Conservation (phyloP, 2,797 vertebrate species). For the Pangasius larnaudii region DNA sequence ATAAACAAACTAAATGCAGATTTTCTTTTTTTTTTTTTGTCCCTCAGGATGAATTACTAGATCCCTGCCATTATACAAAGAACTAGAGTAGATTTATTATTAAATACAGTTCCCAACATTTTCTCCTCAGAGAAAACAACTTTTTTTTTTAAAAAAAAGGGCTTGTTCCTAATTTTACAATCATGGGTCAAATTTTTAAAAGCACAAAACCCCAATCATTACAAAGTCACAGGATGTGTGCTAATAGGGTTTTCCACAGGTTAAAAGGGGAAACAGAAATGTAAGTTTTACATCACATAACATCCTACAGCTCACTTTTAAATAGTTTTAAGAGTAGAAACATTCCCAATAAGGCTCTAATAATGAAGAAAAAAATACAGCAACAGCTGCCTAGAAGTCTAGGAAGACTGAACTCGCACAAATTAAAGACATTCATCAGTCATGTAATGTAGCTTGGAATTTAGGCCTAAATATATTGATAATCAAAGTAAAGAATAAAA, state of each 20-base stretch:
- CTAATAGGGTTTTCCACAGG: background rate
- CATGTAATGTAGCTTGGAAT: background rate
- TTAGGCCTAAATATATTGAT: background rate
- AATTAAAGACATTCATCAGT: background rate
- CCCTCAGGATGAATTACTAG: background rate
- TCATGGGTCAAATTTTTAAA: background rate
- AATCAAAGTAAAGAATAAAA: background rate
- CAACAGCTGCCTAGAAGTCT: too few relatives aligned
- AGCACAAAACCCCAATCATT: background rate
- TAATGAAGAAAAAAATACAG: background rate
- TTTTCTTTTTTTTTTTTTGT: too few relatives aligned
- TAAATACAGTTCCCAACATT: background rate
- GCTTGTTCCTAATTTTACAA: background rate
- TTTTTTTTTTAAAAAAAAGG: too few relatives aligned
- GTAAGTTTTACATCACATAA: background rate
- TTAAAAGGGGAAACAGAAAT: background rate
- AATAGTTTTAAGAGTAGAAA: background rate
- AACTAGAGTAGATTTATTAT: background rate
- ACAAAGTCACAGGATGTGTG: background rate
- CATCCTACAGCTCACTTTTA: background rate
- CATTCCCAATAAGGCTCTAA: background rate
- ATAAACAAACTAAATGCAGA: conserved; percentile 3
- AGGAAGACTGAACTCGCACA: background rate
- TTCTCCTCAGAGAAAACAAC: background rate
- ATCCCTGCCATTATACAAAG: background rate